These are phyloP conservation scores for Enteromius fasciolatus DNA, from an alignment of 2,797 vertebrate species.

Conservation along the genomic window DNA sequence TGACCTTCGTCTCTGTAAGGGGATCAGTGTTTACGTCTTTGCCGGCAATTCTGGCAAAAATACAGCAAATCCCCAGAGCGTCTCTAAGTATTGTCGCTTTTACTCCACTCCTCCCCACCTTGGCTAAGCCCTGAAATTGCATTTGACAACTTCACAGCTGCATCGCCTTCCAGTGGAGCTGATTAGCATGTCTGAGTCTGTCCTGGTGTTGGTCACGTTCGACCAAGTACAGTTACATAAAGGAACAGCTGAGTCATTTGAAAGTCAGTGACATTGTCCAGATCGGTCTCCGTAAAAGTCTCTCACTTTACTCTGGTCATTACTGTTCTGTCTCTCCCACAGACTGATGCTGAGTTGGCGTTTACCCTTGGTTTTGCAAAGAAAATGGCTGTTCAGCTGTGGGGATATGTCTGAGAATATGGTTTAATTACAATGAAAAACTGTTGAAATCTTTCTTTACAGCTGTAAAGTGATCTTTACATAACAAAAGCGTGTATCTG, in stretches of 20 bases:
- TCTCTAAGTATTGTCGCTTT: constrained; percentile 44
- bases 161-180: constrained; percentile 48
- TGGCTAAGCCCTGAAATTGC: constrained; percentile 52
- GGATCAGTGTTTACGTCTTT: constrained; percentile 52
- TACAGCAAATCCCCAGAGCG: constrained; percentile 45
- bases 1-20: constrained; percentile 56
- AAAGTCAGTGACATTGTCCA: constrained; percentile 25
- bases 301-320: neutral
- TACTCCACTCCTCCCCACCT: constrained; percentile 31
- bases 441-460: neutral
- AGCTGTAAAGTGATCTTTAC: neutral
- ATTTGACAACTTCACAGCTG: constrained; percentile 57
- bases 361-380: neutral
- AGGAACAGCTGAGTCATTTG: constrained; percentile 22
- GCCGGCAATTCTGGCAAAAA: constrained; percentile 42
- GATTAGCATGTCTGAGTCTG: constrained; percentile 40
- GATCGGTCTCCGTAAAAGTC: constrained; percentile 20
- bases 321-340: constrained; percentile 11
- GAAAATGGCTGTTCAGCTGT: neutral
- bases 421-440: neutral
- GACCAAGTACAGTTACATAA: constrained; percentile 43
- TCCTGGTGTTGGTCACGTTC: constrained; percentile 47
- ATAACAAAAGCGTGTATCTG: neutral
- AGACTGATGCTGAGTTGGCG: neutral
- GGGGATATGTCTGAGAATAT: neutral